phyloP scores from a whole-genome alignment of 1,140 invertebrate species.

The Stegodyphus mimosarum region DNA sequence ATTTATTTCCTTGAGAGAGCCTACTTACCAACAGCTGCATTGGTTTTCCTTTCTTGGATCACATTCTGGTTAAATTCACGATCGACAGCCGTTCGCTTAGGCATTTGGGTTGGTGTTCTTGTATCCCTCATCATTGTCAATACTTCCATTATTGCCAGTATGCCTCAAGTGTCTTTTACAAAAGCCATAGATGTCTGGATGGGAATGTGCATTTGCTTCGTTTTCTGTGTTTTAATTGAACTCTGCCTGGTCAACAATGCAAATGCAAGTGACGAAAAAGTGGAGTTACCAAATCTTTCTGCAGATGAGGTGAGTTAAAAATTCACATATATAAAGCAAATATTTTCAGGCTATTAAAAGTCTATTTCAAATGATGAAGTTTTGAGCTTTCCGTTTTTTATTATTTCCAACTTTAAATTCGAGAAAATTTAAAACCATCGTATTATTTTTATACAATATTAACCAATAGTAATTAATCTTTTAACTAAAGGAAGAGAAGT shows the following conservation, averaged over 20 bases:
- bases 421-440: too few relatives aligned
- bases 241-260: conserved; percentile 66
- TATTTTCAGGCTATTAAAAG: too few relatives aligned
- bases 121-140: conserved; percentile 90
- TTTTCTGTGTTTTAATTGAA: conserved; percentile 67
- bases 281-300: too few relatives aligned
- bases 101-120: conserved; percentile 87
- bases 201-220: conserved; percentile 66
- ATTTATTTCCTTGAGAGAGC: conserved; percentile 52
- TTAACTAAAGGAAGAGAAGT: too few relatives aligned
- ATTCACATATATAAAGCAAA: too few relatives aligned
- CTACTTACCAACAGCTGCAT: conserved; percentile 53
- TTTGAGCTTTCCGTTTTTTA: too few relatives aligned
- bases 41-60: conserved; percentile 67
- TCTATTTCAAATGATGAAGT: too few relatives aligned
- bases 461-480: too few relatives aligned
- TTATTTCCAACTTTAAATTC: too few relatives aligned
- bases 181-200: conserved; percentile 68
- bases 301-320: too few relatives aligned
- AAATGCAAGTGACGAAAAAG: not conserved
- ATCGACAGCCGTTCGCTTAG: conserved; percentile 86
- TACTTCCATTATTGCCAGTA: conserved; percentile 86
- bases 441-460: too few relatives aligned
- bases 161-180: conserved; percentile 75
- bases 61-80: conserved; percentile 93